Percentiles rank a stretch among this genome's conserved stretches.
phyloP scores from a whole-genome alignment of 2,797 vertebrate genomes.

The Cynodonichthys magdalenae region DNA sequence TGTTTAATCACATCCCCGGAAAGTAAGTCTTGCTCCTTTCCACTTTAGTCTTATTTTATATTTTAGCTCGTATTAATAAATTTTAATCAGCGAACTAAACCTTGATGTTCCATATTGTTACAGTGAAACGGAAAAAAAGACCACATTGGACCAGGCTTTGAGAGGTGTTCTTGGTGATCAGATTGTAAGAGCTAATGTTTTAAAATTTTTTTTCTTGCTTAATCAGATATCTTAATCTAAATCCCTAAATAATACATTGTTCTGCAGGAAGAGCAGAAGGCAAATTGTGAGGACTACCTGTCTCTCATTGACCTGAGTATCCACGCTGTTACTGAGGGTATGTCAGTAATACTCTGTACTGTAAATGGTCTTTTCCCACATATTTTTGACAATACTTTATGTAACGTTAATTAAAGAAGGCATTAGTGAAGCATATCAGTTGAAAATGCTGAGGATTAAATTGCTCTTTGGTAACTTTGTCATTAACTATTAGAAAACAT shows the following conservation, averaged over 20 bases:
- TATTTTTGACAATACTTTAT: too few relatives aligned
- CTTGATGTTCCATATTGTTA: neutral
- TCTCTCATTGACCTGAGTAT: slow-evolving; percentile 96
- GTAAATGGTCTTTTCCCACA: too few relatives aligned
- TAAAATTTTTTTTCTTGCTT: neutral
- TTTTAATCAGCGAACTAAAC: too few relatives aligned
- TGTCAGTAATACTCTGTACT: neutral
- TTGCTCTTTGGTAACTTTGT: too few relatives aligned
- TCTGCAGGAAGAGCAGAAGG: slow-evolving; percentile 86
- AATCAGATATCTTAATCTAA: neutral
- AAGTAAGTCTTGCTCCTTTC: slow-evolving; percentile 81
- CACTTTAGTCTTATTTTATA: neutral
- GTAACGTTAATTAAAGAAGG: too few relatives aligned
- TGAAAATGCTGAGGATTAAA: too few relatives aligned
- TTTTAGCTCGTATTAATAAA: too few relatives aligned
- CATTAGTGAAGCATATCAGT: too few relatives aligned
- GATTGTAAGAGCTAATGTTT: slow-evolving; percentile 79
- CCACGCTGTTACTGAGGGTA: slow-evolving; percentile 93
- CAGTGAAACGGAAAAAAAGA: slow-evolving; percentile 97
- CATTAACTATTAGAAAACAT: too few relatives aligned
- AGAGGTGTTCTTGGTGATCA: slow-evolving; percentile 92
- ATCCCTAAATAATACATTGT: neutral
- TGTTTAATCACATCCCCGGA: slow-evolving; percentile 90
- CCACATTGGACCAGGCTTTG: slow-evolving; percentile 93
- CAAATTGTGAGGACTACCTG: slow-evolving; percentile 90